Evolutionary conservation across 2,888 invertebrate species (phyloP).

Genomic region (Xestobium rufovillosum): DNA sequence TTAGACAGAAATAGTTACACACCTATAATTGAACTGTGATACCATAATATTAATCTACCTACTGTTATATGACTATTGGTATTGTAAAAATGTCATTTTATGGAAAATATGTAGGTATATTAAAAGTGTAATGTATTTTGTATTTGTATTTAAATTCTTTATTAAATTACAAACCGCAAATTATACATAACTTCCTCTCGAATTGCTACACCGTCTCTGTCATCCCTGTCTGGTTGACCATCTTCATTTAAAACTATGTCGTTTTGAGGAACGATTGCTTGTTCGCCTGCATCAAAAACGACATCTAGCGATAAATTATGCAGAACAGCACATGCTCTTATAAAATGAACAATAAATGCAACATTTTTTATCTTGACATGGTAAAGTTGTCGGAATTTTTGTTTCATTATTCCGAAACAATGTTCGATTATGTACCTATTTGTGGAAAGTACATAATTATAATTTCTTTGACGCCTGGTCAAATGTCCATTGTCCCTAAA

Average conservation of each 20-base stretch:
- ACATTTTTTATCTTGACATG: slow-evolving; percentile 11
- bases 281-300: slow-evolving; percentile 4
- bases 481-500: slow-evolving; percentile 20
- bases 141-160: slow-evolving; percentile 4
- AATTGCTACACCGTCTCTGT: slow-evolving; percentile 11
- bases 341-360: slow-evolving; percentile 10
- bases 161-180: slow-evolving; percentile 12
- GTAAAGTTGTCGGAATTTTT: too few species aligned
- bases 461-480: too few species aligned
- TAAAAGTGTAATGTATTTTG: background rate
- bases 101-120: too few species aligned
- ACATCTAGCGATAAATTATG: too few species aligned
- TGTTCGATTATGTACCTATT: too few species aligned
- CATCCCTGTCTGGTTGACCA: slow-evolving; percentile 10
- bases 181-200: slow-evolving; percentile 9
- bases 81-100: background rate
- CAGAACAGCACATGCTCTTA: too few species aligned
- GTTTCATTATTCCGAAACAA: too few species aligned
- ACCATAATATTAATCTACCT: background rate
- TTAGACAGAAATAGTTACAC: slow-evolving; percentile 9
- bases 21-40: slow-evolving; percentile 8
- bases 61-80: background rate
- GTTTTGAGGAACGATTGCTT: slow-evolving; percentile 9
- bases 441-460: too few species aligned
- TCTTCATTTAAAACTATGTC: slow-evolving; percentile 5